These are phyloP conservation scores for Platygyra sinensis DNA, from an alignment of 64 coral and sea anemone genomes.

Conservation along the genomic window DNA sequence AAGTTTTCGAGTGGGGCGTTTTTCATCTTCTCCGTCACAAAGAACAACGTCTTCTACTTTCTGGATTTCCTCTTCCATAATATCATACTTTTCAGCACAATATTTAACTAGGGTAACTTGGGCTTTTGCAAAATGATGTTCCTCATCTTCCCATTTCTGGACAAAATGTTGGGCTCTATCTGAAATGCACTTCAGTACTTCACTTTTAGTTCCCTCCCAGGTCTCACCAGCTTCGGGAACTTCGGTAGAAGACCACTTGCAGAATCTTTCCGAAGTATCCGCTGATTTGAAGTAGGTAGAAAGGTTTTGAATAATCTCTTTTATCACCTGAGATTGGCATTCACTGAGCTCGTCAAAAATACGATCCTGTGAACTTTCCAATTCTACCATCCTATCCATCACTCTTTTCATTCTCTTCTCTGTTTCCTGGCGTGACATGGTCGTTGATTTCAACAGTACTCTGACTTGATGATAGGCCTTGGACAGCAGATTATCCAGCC, in stretches of 20 bases:
- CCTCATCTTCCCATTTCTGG: constrained; percentile 46
- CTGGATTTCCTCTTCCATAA: background rate
- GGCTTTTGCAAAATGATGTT: constrained; percentile 4
- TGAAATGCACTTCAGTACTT: constrained; percentile 1
- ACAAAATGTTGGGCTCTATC: background rate
- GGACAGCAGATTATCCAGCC: background rate
- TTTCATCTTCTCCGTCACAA: background rate
- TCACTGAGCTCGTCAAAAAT: constrained; percentile 10
- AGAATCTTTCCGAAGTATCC: background rate
- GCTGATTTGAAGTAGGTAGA: background rate
- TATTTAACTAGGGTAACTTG: background rate
- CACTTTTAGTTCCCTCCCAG: background rate
- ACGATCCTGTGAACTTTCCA: background rate
- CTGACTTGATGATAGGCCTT: background rate
- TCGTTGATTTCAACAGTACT: background rate
- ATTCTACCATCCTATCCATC: background rate
- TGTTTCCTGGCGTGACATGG: background rate
- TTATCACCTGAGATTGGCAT: background rate
- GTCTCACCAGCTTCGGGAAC: background rate
- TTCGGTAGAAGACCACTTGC: background rate
- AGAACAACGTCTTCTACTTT: background rate
- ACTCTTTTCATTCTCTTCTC: background rate
- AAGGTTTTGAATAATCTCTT: background rate
- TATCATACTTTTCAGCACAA: constrained; percentile 2
- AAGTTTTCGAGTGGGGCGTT: background rate